Conservation (phyloP, 1,140 invertebrate genomes). For the Littorina saxatilis region DNA sequence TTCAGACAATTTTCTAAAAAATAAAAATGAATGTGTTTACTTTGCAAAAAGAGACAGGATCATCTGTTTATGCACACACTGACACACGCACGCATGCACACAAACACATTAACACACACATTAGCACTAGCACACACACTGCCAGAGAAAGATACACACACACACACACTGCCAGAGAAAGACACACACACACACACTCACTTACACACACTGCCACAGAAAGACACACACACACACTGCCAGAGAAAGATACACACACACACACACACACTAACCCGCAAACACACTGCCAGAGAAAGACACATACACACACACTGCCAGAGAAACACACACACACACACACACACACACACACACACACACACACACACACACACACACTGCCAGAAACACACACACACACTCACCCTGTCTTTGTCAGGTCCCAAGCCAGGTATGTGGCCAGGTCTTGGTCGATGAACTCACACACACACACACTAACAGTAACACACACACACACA, state of each 20-base stretch:
- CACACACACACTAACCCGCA: too few species aligned
- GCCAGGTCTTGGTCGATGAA: conserved; percentile 95
- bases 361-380: too few species aligned
- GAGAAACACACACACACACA: too few species aligned
- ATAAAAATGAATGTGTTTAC: background rate
- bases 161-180: background rate
- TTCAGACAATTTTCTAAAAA: background rate
- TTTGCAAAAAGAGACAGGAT: background rate
- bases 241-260: background rate
- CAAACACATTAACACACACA: background rate
- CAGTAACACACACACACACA: background rate
- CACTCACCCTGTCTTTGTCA: conserved; percentile 83
- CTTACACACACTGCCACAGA: background rate
- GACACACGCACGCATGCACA: too few species aligned
- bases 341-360: background rate
- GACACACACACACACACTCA: too few species aligned
- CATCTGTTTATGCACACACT: background rate
- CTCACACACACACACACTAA: too few species aligned
- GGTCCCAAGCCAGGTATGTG: conserved; percentile 84
- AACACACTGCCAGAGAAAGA: too few species aligned
- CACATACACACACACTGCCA: background rate
- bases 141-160: background rate
- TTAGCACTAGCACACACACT: background rate
- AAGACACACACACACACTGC: too few species aligned
- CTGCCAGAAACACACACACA: background rate